phyloP scores from a whole-genome alignment of 2,797 vertebrate genomes.

The Streptopelia turtur region DNA sequence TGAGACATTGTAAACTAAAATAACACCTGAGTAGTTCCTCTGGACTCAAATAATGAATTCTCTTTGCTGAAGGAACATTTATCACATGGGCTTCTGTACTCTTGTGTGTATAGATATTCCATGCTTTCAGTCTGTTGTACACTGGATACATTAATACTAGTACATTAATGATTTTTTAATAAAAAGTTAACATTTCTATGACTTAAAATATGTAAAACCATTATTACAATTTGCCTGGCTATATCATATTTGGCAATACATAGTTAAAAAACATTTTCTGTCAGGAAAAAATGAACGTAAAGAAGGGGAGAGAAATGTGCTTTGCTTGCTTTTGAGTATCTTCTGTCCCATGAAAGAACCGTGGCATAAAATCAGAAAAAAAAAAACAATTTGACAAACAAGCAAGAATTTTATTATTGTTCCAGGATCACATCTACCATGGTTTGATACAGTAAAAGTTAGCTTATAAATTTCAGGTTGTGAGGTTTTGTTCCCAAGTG shows the following conservation, averaged over 20 bases:
- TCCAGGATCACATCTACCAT: rapidly evolving
- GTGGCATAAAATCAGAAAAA: not conserved
- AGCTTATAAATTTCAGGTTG: not conserved
- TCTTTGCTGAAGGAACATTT: not conserved
- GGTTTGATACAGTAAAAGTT: not conserved
- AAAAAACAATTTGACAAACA: not conserved
- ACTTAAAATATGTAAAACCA: not conserved
- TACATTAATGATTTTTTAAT: not conserved
- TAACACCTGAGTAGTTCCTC: not conserved
- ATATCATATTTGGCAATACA: not conserved
- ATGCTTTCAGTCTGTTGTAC: not conserved
- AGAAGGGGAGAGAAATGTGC: not conserved
- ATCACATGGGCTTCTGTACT: not conserved
- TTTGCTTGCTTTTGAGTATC: not conserved
- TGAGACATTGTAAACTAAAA: not conserved
- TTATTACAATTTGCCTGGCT: not conserved
- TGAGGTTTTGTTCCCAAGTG: not conserved
- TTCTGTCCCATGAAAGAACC: not conserved
- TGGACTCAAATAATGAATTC: not conserved
- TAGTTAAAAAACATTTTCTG: not conserved
- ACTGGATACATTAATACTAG: not conserved
- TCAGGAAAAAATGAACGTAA: not conserved
- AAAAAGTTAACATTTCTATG: not conserved
- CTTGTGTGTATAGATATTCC: not conserved
- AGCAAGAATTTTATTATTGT: not conserved